These are phyloP conservation scores for Salvelinus fontinalis DNA, from an alignment of 2,113 vertebrate species.

Conservation along the genomic window DNA sequence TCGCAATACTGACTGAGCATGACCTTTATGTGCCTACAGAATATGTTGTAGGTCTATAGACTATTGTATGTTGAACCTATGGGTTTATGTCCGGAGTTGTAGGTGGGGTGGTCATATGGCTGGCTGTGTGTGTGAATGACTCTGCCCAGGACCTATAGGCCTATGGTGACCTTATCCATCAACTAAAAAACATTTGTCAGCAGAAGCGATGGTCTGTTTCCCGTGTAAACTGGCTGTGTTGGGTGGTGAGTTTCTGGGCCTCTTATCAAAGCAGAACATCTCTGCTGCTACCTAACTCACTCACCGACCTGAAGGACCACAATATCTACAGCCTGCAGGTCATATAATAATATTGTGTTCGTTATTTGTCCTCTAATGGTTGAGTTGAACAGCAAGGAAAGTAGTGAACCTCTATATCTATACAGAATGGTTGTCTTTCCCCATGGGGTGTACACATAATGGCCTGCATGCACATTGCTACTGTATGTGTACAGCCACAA, in stretches of 20 bases:
- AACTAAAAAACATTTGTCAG: slow-evolving; percentile 23
- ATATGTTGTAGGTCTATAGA: not conserved
- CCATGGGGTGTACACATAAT: slow-evolving; percentile 2
- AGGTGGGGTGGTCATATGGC: not conserved
- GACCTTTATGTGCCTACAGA: slow-evolving; percentile 6
- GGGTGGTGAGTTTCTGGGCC: not conserved
- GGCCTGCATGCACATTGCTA: not conserved
- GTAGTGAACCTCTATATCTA: not conserved
- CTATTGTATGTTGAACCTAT: slow-evolving; percentile 1
- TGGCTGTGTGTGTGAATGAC: not conserved
- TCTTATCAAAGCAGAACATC: not conserved
- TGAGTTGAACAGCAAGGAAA: slow-evolving; percentile 1
- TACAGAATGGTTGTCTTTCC: not conserved
- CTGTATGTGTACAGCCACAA: not conserved
- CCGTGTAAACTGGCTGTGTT: not conserved
- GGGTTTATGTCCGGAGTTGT: not conserved
- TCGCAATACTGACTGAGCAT: not conserved
- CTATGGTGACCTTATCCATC: slow-evolving; percentile 16
- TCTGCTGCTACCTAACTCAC: not conserved
- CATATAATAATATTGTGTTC: not conserved
- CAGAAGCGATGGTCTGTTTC: slow-evolving; percentile 31
- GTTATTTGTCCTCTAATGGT: slow-evolving; percentile 1
- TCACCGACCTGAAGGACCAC: not conserved
- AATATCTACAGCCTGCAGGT: not conserved
- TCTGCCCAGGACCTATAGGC: not conserved